Base-by-base conservation (phyloP, 1,140 invertebrate species). In the Drosophila bifasciata region DNA sequence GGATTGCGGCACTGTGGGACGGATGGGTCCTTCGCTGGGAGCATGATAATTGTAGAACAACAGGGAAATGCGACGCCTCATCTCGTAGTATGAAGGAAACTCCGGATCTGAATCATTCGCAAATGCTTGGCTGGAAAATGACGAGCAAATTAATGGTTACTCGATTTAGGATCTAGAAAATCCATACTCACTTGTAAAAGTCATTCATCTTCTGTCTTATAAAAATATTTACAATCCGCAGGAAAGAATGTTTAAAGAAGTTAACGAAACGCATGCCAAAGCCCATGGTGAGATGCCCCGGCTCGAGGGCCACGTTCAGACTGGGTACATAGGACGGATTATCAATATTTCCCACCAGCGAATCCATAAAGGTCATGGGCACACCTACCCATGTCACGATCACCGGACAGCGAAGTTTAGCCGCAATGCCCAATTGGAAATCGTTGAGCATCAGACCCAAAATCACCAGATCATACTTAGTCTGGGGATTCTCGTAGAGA, bases 1-100 rank as follows among this genome's bases (percentile, higher is more conserved):
- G 1, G 89, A 67, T n/a, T 67, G 79, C 4, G 92, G 92, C n/a
- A 92, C 84, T 1, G 85, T 63, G 0, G 92, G 91, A n/a, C 90
- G 40, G 1, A 91, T 88, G 5, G 78, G 76, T 9, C 89, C 88
- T 41, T 91, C 80, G 17, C 80, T 91, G 36, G 76, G 61, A 0
- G 67, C 40, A 25, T 91, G 90, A 28, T 83, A 69, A 9, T 86
- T 89, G 23, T 71, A 79, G 23, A 91, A 88, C 0, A 91, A 23
- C 19, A 91, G 45, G n/a, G 90, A 91, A 3, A 91, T 21, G 8
- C 90, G 90, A 9, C 63, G 76, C 1, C 56, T 44, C 51, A 86
- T 51, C 17, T 91, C 73, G 1, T 23, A 1, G n/a, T 67, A 67
- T 1, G 49, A 23, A 0, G 60, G 60, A 40, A 67, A 67, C 0